Evolutionary conservation across 2,888 invertebrate species (phyloP).

Genomic region (Drosophila mimetica): DNA sequence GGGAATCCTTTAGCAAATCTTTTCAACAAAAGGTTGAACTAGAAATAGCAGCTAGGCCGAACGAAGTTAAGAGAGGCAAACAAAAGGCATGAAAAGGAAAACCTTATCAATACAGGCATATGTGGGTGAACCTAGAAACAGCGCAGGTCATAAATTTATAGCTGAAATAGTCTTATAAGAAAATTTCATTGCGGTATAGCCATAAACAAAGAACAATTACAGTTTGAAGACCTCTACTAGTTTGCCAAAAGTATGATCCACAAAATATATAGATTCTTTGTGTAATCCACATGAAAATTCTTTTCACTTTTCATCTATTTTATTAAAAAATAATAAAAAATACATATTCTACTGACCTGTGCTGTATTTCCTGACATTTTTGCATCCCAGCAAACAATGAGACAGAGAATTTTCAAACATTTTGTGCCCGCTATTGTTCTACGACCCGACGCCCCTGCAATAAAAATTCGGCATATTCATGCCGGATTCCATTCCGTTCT

Average conservation of each 20-base stretch:
- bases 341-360: rapidly evolving
- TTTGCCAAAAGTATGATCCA: too few species aligned
- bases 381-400: conserved; percentile 11
- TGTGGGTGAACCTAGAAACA: conserved; percentile 3
- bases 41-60: conserved; percentile 4
- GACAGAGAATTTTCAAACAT: conserved; percentile 9
- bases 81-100: conserved; percentile 23
- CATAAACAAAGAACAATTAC: too few species aligned
- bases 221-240: too few species aligned
- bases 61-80: conserved; percentile 9
- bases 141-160: neutral
- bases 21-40: conserved; percentile 38
- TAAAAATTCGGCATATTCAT: conserved; percentile 18
- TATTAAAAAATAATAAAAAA: too few species aligned
- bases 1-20: conserved; percentile 25
- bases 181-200: too few species aligned
- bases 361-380: conserved; percentile 19
- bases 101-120: conserved; percentile 12
- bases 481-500: conserved; percentile 13
- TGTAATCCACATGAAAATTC: too few species aligned
- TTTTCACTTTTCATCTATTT: too few species aligned
- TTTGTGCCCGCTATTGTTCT: conserved; percentile 14
- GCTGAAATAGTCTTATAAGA: too few species aligned
- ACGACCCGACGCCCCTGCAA: neutral
- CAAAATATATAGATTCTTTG: too few species aligned